A percentile compares a stretch with the other conserved stretches of the same genome.
These are phyloP conservation scores for Planiliza haematocheilus DNA, from an alignment of 2,113 vertebrate species.

Conservation along the genomic window DNA sequence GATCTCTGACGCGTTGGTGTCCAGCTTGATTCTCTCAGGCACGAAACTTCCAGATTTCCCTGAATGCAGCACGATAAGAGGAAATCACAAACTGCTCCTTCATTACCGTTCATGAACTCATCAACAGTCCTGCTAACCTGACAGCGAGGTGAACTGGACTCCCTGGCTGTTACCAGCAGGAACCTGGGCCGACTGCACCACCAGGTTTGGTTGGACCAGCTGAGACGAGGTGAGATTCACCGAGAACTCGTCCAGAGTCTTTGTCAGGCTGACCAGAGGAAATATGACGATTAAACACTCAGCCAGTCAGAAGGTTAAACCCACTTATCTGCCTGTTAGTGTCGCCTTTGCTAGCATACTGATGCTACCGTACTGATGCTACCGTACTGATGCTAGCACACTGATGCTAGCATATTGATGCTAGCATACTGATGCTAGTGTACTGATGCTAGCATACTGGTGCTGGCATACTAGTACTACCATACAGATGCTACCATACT, in stretches of 20 bases:
- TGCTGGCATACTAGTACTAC: too few species aligned
- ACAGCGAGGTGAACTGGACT: conserved; percentile 47
- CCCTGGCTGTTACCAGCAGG: conserved; percentile 9
- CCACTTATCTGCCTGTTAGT: too few species aligned
- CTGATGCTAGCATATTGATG: too few species aligned
- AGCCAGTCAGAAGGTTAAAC: too few species aligned
- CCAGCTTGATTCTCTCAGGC: conserved; percentile 41
- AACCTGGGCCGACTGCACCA: conserved; percentile 48
- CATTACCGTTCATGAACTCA: too few species aligned
- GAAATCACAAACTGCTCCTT: background rate
- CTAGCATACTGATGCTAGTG: too few species aligned
- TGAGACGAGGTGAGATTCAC: conserved; percentile 41
- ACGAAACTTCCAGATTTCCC: conserved; percentile 48
- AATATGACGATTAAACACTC: too few species aligned
- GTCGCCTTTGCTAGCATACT: too few species aligned
- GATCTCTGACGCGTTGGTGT: conserved; percentile 47
- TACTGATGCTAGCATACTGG: too few species aligned
- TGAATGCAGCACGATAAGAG: background rate
- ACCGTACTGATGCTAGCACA: too few species aligned
- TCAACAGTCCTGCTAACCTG: conserved; percentile 1
- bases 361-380: too few species aligned
- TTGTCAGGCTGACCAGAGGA: conserved; percentile 29
- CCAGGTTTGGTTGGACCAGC: conserved; percentile 60
- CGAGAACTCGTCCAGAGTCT: conserved; percentile 54
- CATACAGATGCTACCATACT: too few species aligned